phyloP scores from a whole-genome alignment of 2,113 vertebrate genomes.

The Notarius lentiginosus region DNA sequence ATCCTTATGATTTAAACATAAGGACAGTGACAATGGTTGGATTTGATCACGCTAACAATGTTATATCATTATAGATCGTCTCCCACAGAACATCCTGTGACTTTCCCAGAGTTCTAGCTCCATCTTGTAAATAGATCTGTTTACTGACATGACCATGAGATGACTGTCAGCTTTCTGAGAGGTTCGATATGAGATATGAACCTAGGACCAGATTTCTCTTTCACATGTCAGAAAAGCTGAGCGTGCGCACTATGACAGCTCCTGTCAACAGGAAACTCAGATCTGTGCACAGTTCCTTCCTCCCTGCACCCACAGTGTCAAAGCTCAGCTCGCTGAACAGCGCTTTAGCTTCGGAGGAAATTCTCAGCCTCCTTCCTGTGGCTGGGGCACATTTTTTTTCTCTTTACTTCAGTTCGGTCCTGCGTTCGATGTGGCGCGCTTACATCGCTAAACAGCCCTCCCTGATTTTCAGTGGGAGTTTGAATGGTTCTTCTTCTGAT shows the following conservation, averaged over 20 bases:
- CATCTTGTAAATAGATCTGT: constrained; percentile 7
- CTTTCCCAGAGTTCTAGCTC: background rate
- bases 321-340: constrained; percentile 44
- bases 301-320: constrained; percentile 26
- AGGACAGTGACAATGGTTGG: background rate
- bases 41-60: background rate
- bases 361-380: constrained; percentile 52
- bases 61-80: background rate
- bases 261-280: constrained; percentile 72
- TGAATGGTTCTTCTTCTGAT: constrained; percentile 42
- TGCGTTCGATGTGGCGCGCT: constrained; percentile 21
- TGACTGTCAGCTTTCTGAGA: constrained; percentile 6
- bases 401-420: constrained; percentile 12
- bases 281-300: constrained; percentile 70
- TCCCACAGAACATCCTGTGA: background rate
- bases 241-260: constrained; percentile 10
- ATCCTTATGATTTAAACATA: background rate
- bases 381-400: constrained; percentile 27
- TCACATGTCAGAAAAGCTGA: constrained; percentile 8
- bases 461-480: constrained; percentile 4
- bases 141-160: background rate
- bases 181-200: background rate
- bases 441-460: constrained; percentile 25
- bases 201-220: background rate
- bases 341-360: constrained; percentile 59